These are phyloP conservation scores for Echinarachnius parma DNA, from an alignment of 53 echinoderm and acorn worm species.

Conservation along the genomic window DNA sequence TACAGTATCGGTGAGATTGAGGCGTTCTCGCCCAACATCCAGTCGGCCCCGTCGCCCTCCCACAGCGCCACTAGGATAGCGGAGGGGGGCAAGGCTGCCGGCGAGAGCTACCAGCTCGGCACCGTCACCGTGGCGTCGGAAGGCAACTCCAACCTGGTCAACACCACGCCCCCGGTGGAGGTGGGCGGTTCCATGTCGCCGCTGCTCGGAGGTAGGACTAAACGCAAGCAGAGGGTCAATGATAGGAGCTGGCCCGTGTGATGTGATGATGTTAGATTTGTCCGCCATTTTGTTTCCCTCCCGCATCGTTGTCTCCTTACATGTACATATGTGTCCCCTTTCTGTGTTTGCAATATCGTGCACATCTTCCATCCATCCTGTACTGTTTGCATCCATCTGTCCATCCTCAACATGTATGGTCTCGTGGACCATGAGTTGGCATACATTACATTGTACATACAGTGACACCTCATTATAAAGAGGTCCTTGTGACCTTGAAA, in stretches of 20 bases:
- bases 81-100: neutral
- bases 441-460: too few species aligned
- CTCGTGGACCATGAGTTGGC: too few species aligned
- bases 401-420: neutral
- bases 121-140: conserved; percentile 58
- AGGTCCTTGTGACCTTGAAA: too few species aligned
- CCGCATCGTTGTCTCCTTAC: too few species aligned
- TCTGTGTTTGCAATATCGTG: too few species aligned
- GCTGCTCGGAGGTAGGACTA: conserved; percentile 59
- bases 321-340: neutral
- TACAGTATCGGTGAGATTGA: conserved; percentile 60
- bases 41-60: conserved; percentile 40
- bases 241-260: conserved; percentile 58
- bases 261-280: too few species aligned
- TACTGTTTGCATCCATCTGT: neutral
- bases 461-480: too few species aligned
- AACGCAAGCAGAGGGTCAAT: conserved; percentile 28
- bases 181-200: conserved; percentile 47
- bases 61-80: conserved; percentile 28
- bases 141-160: conserved; percentile 36
- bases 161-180: conserved; percentile 41
- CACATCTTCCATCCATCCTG: neutral
- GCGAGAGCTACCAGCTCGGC: conserved; percentile 80
- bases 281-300: too few species aligned
- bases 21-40: conserved; percentile 54